A percentile compares a stretch with the other conserved stretches of the same genome.
phyloP scores from a whole-genome alignment of 2,888 invertebrate species.

The Teleiodes luculella region DNA sequence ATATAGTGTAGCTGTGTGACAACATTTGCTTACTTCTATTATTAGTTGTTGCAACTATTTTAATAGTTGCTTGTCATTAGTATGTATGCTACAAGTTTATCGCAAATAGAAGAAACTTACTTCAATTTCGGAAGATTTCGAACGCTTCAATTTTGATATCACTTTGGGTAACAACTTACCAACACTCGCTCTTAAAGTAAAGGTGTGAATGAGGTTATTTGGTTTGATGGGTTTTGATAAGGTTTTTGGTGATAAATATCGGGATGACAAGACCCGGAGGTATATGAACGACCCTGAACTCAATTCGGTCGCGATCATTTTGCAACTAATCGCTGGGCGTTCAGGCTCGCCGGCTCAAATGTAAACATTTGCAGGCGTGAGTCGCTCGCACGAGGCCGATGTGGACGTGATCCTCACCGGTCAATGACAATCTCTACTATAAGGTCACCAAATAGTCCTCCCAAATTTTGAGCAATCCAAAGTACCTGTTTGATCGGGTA shows the following conservation, averaged over 20 bases:
- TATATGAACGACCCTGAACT: conserved; percentile 72
- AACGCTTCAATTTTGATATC: not conserved
- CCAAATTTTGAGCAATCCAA: conserved; percentile 4
- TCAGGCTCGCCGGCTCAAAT: conserved; percentile 64
- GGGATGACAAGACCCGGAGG: conserved; percentile 67
- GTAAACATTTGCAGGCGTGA: conserved; percentile 76
- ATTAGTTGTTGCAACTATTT: conserved; percentile 22
- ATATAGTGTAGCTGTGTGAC: no score
- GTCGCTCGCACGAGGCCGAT: conserved; percentile 64
- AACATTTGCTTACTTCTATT: not conserved
- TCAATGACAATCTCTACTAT: conserved; percentile 43
- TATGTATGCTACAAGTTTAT: no score
- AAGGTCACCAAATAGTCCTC: conserved; percentile 13
- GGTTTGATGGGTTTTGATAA: conserved; percentile 27
- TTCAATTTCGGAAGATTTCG: conserved; percentile 22
- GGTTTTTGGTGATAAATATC: conserved; percentile 37
- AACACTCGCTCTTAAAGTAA: no score
- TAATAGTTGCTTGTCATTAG: conserved; percentile 2
- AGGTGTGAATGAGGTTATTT: conserved; percentile 1
- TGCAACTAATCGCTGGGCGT: conserved; percentile 71
- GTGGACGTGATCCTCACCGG: conserved; percentile 59
- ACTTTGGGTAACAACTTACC: not conserved
- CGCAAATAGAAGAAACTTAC: conserved; percentile 21
- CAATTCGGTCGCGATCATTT: conserved; percentile 72
- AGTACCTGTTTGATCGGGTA: not conserved